These are phyloP conservation scores for Cervus canadensis DNA, from an alignment of 2,113 vertebrate species.

Conservation along the genomic window DNA sequence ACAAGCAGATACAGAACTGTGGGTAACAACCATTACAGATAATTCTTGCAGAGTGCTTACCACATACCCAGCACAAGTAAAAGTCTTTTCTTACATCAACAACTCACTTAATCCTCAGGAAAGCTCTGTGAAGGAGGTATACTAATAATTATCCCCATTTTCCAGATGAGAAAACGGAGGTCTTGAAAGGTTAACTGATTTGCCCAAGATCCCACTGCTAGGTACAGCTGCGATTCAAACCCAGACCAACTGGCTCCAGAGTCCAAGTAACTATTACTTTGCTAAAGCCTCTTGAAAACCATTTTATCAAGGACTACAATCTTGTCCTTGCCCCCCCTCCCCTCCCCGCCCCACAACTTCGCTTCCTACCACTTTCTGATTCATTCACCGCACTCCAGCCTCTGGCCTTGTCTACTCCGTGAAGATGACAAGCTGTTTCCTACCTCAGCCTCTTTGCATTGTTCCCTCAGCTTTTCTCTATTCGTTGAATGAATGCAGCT, in stretches of 20 bases:
- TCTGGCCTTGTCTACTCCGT: neutral
- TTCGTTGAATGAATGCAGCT: neutral
- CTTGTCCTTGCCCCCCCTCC: neutral
- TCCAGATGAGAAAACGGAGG: neutral
- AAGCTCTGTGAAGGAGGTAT: neutral
- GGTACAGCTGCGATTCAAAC: neutral
- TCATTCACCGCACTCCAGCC: neutral
- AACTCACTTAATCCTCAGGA: neutral
- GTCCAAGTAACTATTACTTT: neutral
- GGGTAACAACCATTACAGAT: neutral
- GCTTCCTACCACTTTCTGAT: neutral
- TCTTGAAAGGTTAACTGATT: conserved; percentile 1
- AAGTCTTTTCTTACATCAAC: neutral
- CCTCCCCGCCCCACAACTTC: neutral
- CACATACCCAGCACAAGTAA: neutral
- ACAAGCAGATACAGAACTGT: neutral
- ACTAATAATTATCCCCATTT: neutral
- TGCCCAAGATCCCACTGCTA: neutral
- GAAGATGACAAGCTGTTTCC: neutral
- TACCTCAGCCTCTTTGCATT: neutral
- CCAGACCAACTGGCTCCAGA: neutral
- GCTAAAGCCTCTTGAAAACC: neutral
- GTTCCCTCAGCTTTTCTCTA: neutral
- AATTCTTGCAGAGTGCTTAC: neutral
- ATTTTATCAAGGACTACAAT: neutral